Percentiles rank a stretch among this genome's conserved stretches.
Evolutionary conservation across 53 echinoderm and acorn worm species (phyloP).

Genomic region (Antedon mediterranea): DNA sequence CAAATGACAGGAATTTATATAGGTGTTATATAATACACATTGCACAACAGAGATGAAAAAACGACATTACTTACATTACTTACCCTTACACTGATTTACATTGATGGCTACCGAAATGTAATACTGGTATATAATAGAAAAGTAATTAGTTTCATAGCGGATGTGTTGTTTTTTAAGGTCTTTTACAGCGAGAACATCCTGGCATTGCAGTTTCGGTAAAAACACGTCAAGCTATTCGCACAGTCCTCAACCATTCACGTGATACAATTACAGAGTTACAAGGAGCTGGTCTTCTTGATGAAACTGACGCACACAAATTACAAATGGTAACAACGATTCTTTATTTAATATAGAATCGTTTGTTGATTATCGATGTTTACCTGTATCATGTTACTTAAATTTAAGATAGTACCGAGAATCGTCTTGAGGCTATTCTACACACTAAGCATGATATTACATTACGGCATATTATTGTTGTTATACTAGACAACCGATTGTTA

Average conservation of each 20-base stretch:
- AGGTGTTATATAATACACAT: too few species aligned
- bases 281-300: constrained; percentile 86
- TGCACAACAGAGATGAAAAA: background rate
- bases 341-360: too few species aligned
- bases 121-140: background rate
- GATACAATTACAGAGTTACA: constrained; percentile 88
- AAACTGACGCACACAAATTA: constrained; percentile 83
- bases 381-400: too few species aligned
- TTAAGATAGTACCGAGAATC: too few species aligned
- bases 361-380: too few species aligned
- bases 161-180: constrained; percentile 21
- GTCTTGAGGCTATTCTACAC: too few species aligned
- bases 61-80: too few species aligned
- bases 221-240: constrained; percentile 84
- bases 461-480: too few species aligned
- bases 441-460: too few species aligned
- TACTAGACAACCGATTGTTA: too few species aligned
- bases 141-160: background rate
- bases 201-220: constrained; percentile 93
- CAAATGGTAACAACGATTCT: constrained; percentile 65
- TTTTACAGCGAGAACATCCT: constrained; percentile 79
- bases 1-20: too few species aligned
- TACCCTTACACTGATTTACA: background rate
- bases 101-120: background rate
- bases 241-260: constrained; percentile 75